Evolutionary conservation across 2,797 vertebrate genomes (phyloP), one percentile per base, ranked within the genome.

Genomic region (Argya squamiceps): DNA sequence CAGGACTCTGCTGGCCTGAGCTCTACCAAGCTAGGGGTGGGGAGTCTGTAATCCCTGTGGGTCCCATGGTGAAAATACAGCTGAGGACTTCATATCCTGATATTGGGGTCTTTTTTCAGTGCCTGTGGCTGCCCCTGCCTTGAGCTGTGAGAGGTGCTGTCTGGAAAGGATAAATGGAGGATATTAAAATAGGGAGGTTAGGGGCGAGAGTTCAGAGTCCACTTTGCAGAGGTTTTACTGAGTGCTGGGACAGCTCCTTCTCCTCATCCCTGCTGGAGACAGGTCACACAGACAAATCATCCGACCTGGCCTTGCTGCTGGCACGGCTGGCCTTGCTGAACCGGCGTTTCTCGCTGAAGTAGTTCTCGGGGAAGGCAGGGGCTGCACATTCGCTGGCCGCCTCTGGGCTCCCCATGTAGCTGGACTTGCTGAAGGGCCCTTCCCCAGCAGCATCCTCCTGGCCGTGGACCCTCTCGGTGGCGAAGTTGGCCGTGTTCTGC

Each of bases 401-500:
- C 88, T 98, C 98, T 0, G 97, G 70, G 1, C 94, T 97, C 82
- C 98, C 98, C 14, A 81, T 76, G 0, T 99, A 99, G 84, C 93
- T 98, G 80, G 99, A 98, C 75, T 98, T 98, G 79, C 99, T 92
- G 95, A 99, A 99, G 41, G 96, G 71, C 76, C 98, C 98, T 29
- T 98, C 98, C 32, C 96, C 96, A 43, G 95, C 97, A 2, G 92
- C 85, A 7, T 97, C 97, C 18, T 98, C 98, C 79, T 98, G 98
- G 79, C 98, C 46, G 13, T 97, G 98, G 58, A 99, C 98, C 24
- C 97, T 98, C 97, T 99, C 99, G 0, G 99, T 98, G 94, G 98
- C 99, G 32, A 99, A 96, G 97, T 99, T 99, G 95, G 97, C 98
- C 0, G 99, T 99, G 97, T 99, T 99, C 98, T 99, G 99, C 97